A percentile compares a stretch with the other conserved stretches of the same genome.
These are phyloP conservation scores for Acanthornis magna DNA, from an alignment of 2,797 vertebrate species.

Conservation along the genomic window DNA sequence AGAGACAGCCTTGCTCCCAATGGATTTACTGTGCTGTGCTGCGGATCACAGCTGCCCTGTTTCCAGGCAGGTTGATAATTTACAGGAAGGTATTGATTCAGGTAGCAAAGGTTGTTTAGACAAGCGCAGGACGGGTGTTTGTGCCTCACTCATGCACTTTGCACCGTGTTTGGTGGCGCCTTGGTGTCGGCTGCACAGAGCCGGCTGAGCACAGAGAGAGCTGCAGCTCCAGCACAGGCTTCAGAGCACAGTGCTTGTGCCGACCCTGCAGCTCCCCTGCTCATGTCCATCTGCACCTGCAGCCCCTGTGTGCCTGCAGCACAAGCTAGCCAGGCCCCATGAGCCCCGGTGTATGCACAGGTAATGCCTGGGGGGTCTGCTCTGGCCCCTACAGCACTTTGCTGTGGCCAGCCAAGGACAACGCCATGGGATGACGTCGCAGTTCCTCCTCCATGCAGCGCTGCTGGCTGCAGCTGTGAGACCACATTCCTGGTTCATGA, in stretches of 20 bases:
- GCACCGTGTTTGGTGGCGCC: not conserved
- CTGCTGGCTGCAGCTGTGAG: not conserved
- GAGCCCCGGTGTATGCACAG: accelerated
- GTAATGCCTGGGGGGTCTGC: not conserved
- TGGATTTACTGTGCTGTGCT: not conserved
- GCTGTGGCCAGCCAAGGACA: not conserved
- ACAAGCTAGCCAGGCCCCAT: not conserved
- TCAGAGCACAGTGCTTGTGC: not conserved
- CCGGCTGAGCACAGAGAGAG: not conserved
- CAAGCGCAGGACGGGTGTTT: not conserved
- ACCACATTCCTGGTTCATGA: not conserved
- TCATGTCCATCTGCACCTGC: not conserved
- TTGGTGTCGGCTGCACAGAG: not conserved
- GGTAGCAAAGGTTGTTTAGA: conserved; percentile 45
- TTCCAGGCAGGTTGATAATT: not conserved
- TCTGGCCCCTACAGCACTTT: not conserved
- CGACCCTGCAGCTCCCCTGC: not conserved
- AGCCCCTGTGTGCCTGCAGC: not conserved
- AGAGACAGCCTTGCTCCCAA: not conserved
- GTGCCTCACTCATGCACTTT: not conserved
- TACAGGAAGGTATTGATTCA: not conserved
- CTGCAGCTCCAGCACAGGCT: not conserved
- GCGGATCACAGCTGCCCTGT: not conserved
- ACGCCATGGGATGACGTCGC: accelerated
- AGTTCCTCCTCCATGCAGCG: not conserved